These are phyloP conservation scores for Acheta domesticus DNA, from an alignment of 2,888 invertebrate genomes.

Conservation along the genomic window DNA sequence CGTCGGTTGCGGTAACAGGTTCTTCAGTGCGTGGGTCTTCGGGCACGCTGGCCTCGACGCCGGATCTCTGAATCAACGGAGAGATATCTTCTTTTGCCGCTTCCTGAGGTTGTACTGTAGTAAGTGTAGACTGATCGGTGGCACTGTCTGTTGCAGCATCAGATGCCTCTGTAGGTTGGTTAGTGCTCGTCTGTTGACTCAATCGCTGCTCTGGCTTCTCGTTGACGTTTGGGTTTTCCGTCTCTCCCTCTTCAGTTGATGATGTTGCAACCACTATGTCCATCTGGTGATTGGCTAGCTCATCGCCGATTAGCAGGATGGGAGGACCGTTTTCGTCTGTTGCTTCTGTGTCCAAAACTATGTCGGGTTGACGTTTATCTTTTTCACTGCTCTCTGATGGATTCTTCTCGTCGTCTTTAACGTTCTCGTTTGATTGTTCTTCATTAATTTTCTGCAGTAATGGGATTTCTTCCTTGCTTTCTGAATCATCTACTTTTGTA, in stretches of 20 bases:
- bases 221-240: background rate
- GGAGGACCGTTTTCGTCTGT: slow-evolving; percentile 21
- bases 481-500: background rate
- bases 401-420: background rate
- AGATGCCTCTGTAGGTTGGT: background rate
- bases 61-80: background rate
- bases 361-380: background rate
- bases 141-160: too few relatives aligned
- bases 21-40: too few relatives aligned
- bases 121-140: background rate
- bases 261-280: slow-evolving; percentile 23
- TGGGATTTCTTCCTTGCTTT: background rate
- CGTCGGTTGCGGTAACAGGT: background rate
- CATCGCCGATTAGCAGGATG: slow-evolving; percentile 25
- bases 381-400: background rate
- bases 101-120: background rate
- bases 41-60: too few relatives aligned
- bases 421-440: background rate
- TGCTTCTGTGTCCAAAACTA: background rate
- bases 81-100: background rate
- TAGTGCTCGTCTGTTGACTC: background rate
- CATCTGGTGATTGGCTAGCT: slow-evolving; percentile 30
- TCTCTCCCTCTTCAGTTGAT: background rate
- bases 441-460: background rate
- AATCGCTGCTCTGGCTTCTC: background rate